Base-by-base conservation (phyloP, 2,797 vertebrate genomes). In the Pogonophryne albipinna region DNA sequence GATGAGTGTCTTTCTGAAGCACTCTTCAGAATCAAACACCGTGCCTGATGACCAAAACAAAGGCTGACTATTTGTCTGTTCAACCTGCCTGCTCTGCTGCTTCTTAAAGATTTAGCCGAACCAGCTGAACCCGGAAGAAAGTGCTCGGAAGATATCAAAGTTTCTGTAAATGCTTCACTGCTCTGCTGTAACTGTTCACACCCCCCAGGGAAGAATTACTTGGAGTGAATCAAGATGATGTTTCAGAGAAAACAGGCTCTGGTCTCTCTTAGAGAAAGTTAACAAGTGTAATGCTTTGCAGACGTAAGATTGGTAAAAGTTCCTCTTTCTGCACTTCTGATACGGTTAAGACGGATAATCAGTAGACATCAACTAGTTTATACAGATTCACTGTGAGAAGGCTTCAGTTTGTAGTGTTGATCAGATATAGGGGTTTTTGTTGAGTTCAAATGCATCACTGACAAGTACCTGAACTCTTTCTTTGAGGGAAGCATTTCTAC, bases 221-320 rank as follows among this genome's bases (percentile, higher is more conserved):
- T 19, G 52, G 56, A 83, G 46, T 77, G 76, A 84, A 85, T 83
- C 76, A 84, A 85, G 80, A 86, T 82, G 73, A 83, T 81, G 74
- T 79, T 79, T 51, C 60, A 76, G 76, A 79, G 66, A 81, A 71
- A 85, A 78, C 55, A 68, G 72, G 66, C 79, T 42, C 45, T 6
- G 73, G 82, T 63, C 66, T 85, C 66, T 85, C 79, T 71, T 66
- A 12, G 66, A 74, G 71, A 63, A 78, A 73, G 80, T 84, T 63
- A 80, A 59, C 61, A 67, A 73, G 74, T 76, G 80, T 87, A 86
- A 87, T 79, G 70, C 64, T 61, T 82, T 57, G 55, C 89, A 90
- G 87, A 89, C 87, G 89, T 84, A 46, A 50, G 52, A 50, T 51
- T n/a, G 19, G 62, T 51, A 3, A 38, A 49, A 78, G 70, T 75